phyloP scores from a whole-genome alignment of 2,113 vertebrate species.

The Paradisaea rubra region DNA sequence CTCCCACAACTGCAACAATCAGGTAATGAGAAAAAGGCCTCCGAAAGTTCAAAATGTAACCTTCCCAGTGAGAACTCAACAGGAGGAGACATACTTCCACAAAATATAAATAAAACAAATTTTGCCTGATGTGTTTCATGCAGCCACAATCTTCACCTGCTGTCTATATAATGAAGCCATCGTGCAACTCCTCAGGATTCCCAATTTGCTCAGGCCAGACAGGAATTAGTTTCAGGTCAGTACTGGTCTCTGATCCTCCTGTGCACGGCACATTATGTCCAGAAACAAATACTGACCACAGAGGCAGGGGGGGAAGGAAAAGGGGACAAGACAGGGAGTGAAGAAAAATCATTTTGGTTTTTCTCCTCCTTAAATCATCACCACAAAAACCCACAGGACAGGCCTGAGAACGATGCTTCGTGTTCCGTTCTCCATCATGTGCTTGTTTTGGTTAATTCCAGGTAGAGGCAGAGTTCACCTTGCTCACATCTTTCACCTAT shows the following conservation, averaged over 20 bases:
- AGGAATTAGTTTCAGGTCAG: background rate
- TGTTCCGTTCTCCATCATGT: background rate
- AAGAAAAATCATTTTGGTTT: background rate
- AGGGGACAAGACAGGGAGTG: accelerated
- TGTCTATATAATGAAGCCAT: background rate
- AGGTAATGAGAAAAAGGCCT: background rate
- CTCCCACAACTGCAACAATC: background rate
- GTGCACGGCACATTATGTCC: background rate
- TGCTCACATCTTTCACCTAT: background rate
- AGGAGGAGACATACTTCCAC: background rate
- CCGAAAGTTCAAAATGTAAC: background rate
- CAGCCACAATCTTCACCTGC: background rate
- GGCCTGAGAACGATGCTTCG: background rate
- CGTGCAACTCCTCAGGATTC: background rate
- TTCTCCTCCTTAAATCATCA: background rate
- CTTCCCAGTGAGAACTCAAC: background rate
- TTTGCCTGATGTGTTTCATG: background rate
- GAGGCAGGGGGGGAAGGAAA: accelerated
- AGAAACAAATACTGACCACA: background rate
- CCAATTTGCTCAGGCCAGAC: background rate
- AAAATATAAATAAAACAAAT: background rate
- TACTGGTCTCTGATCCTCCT: background rate
- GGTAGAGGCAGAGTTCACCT: background rate
- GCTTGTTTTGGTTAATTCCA: background rate
- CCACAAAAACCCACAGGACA: background rate